A percentile compares a stretch with the other conserved stretches of the same genome.
Evolutionary conservation across 2,888 invertebrate genomes (phyloP).

Genomic region (Caenorhabditis sp.): DNA sequence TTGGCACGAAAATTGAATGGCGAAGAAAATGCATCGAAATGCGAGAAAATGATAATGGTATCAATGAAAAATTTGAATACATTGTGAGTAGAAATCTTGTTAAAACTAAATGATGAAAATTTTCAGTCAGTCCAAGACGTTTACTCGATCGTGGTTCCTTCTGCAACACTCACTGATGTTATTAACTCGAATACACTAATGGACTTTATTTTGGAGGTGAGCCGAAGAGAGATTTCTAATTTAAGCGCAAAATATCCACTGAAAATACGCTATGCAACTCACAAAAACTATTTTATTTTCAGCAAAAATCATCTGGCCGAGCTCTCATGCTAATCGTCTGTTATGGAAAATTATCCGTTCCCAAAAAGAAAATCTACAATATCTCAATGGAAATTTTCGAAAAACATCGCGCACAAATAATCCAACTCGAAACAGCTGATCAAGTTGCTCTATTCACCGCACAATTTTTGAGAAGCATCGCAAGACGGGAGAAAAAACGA

Average conservation of each 20-base stretch:
- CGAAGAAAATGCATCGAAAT: slow-evolving; percentile 40
- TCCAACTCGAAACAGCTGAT: slow-evolving; percentile 7
- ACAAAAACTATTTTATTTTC: slow-evolving; percentile 2
- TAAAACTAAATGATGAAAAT: neutral
- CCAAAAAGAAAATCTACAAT: slow-evolving; percentile 31
- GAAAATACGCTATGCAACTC: neutral
- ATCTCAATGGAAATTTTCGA: slow-evolving; percentile 34
- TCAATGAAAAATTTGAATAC: slow-evolving; percentile 36
- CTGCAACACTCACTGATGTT: slow-evolving; percentile 33
- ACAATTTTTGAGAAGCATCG: slow-evolving; percentile 32
- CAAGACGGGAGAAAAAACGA: slow-evolving; percentile 28
- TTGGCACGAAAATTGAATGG: slow-evolving; percentile 44
- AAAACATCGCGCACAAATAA: slow-evolving; percentile 30
- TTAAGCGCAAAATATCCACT: neutral
- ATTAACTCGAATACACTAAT: slow-evolving; percentile 12
- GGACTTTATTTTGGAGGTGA: slow-evolving; percentile 27
- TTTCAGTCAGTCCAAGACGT: slow-evolving; percentile 43
- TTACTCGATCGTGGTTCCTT: slow-evolving; percentile 34
- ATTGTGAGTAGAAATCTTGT: slow-evolving; percentile 1
- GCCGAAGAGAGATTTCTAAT: no score
- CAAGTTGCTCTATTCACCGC: slow-evolving; percentile 27
- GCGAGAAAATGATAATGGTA: slow-evolving; percentile 21
- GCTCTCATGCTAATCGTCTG: slow-evolving; percentile 38
- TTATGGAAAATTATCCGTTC: slow-evolving; percentile 32
- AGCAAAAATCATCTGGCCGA: slow-evolving; percentile 35